phyloP scores from a whole-genome alignment of 2,888 invertebrate species.

The Drosophila tanythrix region DNA sequence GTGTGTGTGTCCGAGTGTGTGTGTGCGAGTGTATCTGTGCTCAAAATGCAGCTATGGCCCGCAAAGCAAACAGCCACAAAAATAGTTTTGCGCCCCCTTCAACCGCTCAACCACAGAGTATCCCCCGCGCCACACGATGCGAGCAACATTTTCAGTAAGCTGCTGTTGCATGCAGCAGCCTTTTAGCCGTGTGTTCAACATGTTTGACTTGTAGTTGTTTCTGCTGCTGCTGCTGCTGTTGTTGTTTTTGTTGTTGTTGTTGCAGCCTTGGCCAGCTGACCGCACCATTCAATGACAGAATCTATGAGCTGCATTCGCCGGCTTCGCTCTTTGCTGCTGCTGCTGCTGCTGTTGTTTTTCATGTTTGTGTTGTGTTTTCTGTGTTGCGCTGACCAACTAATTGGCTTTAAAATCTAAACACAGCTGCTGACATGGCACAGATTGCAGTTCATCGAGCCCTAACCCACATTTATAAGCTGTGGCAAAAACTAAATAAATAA shows the following conservation, averaged over 20 bases:
- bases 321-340: constrained; percentile 15
- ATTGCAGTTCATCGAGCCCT: constrained; percentile 55
- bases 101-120: constrained; percentile 33
- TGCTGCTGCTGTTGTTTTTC: constrained; percentile 9
- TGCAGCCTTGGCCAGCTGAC: constrained; percentile 53
- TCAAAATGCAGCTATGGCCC: constrained; percentile 47
- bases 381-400: constrained; percentile 57
- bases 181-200: constrained; percentile 44
- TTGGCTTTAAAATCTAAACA: constrained; percentile 74
- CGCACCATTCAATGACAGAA: constrained; percentile 58
- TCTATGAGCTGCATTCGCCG: constrained; percentile 47
- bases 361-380: constrained; percentile 16
- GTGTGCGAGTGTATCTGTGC: constrained; percentile 5
- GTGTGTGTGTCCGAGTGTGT: neutral
- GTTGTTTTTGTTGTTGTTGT: constrained; percentile 11
- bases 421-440: constrained; percentile 60
- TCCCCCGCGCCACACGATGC: constrained; percentile 16
- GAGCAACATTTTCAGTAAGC: constrained; percentile 44
- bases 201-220: constrained; percentile 37
- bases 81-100: constrained; percentile 39
- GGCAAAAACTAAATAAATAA: constrained; percentile 1
- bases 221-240: constrained; percentile 15
- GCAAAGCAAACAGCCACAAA: constrained; percentile 60
- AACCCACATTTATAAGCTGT: constrained; percentile 41
- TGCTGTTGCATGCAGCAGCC: constrained; percentile 16